Evolutionary conservation across 2,888 invertebrate species (phyloP).

Genomic region (Phorcus lineatus): DNA sequence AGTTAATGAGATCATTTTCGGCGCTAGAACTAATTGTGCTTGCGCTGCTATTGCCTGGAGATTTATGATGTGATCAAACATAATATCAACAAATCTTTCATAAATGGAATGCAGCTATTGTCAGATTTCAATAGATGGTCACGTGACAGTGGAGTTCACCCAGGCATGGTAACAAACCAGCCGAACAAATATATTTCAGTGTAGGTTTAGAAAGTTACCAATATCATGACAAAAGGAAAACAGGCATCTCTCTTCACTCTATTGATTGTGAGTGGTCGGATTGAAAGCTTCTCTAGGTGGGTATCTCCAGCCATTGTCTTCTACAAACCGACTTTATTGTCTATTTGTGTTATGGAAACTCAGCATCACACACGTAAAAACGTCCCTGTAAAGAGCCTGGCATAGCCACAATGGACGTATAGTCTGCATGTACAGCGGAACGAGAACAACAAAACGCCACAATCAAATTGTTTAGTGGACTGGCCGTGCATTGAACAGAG

Average conservation of each 20-base stretch:
- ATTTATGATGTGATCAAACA: conserved; percentile 19
- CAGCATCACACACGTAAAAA: neutral
- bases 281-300: neutral
- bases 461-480: conserved; percentile 18
- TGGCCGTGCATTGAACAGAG: neutral
- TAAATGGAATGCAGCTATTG: conserved; percentile 11
- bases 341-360: conserved; percentile 23
- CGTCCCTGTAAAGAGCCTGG: neutral
- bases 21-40: conserved; percentile 2
- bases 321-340: conserved; percentile 23
- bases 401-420: neutral
- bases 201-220: conserved; percentile 19
- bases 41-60: neutral
- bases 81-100: conserved; percentile 1
- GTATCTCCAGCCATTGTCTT: conserved; percentile 5
- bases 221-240: conserved; percentile 8
- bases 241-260: neutral
- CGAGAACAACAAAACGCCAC: conserved; percentile 1
- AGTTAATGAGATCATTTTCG: conserved; percentile 14
- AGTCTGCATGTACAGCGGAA: neutral
- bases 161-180: neutral
- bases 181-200: conserved; percentile 5
- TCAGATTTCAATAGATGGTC: neutral
- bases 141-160: neutral
- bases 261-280: neutral